Evolutionary conservation across 2,888 invertebrate genomes (phyloP).

Genomic region (Platynereis dumerilii): DNA sequence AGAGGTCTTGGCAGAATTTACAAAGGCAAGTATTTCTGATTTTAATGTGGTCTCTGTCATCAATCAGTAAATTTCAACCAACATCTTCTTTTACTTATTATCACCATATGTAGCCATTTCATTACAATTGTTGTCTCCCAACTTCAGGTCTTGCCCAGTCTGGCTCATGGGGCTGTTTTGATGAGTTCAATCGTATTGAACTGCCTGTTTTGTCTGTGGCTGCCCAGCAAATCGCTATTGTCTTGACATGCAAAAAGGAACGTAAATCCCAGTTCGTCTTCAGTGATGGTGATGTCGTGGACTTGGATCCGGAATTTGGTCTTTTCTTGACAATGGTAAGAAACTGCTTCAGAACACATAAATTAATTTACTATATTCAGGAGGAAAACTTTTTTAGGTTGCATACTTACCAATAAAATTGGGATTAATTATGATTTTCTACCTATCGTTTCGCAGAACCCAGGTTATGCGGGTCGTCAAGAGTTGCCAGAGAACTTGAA

Average conservation of each 20-base stretch:
- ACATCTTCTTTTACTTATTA: too few relatives aligned
- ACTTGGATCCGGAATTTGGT: constrained; percentile 94
- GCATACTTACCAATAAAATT: too few relatives aligned
- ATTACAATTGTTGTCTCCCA: too few relatives aligned
- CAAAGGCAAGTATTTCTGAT: constrained; percentile 70
- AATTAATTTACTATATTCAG: too few relatives aligned
- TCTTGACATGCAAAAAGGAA: constrained; percentile 88
- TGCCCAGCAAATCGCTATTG: constrained; percentile 95
- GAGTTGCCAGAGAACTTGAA: constrained; percentile 96
- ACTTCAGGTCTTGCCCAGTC: constrained; percentile 83
- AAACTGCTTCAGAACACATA: background rate
- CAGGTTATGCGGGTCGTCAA: constrained; percentile 95
- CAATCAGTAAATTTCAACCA: too few relatives aligned
- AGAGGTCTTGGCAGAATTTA: constrained; percentile 93
- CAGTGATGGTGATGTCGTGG: constrained; percentile 91
- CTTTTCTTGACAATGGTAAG: constrained; percentile 96
- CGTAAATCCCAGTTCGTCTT: constrained; percentile 88
- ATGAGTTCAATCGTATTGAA: constrained; percentile 94
- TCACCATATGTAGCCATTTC: too few relatives aligned
- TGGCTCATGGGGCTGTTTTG: constrained; percentile 97
- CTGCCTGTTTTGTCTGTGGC: constrained; percentile 93
- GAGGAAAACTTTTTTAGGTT: constrained; percentile 65
- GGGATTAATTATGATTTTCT: too few relatives aligned
- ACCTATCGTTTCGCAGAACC: constrained; percentile 75
- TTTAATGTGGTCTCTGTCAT: background rate